Percentiles rank a stretch among this genome's conserved stretches.
Conservation (phyloP, 2,113 vertebrate species). For the Dicrurus megarhynchus region DNA sequence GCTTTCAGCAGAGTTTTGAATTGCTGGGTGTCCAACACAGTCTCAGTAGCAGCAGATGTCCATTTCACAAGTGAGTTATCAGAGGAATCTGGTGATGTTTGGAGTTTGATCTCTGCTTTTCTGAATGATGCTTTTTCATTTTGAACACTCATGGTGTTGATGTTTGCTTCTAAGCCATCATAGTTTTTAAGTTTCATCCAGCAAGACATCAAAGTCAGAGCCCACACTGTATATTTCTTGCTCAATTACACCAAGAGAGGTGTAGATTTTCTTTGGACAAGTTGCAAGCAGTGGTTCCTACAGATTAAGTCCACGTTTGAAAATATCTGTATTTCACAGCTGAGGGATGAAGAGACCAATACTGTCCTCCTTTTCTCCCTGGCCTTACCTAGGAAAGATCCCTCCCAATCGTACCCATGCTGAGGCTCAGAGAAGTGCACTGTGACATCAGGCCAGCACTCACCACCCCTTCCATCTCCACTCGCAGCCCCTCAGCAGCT, state of each 20-base stretch:
- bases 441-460: not conserved
- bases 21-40: not conserved
- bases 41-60: not conserved
- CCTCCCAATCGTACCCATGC: not conserved
- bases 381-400: not conserved
- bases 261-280: not conserved
- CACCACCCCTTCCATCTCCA: not conserved
- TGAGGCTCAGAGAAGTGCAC: not conserved
- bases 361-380: not conserved
- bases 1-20: not conserved
- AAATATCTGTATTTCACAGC: not conserved
- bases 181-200: not conserved
- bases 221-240: not conserved
- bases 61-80: not conserved
- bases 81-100: not conserved
- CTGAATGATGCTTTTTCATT: not conserved
- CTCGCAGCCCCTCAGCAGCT: not conserved
- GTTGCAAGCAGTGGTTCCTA: not conserved
- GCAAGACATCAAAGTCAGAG: not conserved
- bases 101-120: not conserved
- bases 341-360: not conserved
- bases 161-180: not conserved
- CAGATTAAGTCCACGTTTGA: not conserved
- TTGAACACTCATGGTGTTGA: not conserved
- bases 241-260: not conserved